Conservation (phyloP, 2,113 vertebrate species). For the Serilophus lunatus region DNA sequence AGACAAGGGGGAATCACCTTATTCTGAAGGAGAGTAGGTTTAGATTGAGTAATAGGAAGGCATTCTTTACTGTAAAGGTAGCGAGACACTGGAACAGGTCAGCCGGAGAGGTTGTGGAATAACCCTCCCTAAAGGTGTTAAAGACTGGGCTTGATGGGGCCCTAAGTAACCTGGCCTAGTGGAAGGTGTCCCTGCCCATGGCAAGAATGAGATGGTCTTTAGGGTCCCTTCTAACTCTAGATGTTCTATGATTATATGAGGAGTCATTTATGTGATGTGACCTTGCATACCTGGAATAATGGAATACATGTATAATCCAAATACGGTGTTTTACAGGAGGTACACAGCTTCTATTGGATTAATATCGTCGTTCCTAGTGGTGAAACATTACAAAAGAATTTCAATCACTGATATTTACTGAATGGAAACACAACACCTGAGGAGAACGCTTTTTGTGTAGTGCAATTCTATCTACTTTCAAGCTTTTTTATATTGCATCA, state of each 20-base stretch:
- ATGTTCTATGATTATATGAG: neutral
- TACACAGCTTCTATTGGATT: neutral
- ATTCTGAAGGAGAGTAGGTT: neutral
- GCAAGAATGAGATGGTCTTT: neutral
- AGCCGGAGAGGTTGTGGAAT: neutral
- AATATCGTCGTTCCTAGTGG: neutral
- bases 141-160: neutral
- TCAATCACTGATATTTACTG: neutral
- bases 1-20: neutral
- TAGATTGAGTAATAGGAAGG: neutral
- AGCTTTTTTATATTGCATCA: neutral
- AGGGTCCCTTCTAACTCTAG: neutral
- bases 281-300: neutral
- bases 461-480: neutral
- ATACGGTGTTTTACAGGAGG: neutral
- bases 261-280: neutral
- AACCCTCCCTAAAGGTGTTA: neutral
- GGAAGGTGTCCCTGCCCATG: neutral
- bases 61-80: neutral
- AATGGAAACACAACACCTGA: neutral
- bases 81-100: neutral
- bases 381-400: neutral
- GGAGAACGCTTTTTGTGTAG: neutral
- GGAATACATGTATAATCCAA: neutral
- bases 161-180: neutral